phyloP scores from a whole-genome alignment of 2,888 invertebrate species.

The Nebria salina region DNA sequence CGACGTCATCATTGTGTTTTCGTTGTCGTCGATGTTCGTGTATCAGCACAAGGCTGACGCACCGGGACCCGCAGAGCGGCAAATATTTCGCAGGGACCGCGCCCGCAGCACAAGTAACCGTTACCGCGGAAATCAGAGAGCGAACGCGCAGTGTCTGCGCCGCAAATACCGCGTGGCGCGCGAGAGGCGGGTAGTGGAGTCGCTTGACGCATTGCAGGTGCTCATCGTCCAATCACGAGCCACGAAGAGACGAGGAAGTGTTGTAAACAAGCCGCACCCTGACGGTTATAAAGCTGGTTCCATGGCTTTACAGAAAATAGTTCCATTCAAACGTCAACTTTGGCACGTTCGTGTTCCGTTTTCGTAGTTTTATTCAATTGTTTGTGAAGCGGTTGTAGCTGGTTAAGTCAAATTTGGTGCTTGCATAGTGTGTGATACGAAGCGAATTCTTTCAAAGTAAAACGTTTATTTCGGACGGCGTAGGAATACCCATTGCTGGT shows the following conservation, averaged over 20 bases:
- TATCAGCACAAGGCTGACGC: conserved; percentile 47
- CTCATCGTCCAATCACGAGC: conserved; percentile 80
- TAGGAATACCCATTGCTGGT: conserved; percentile 62
- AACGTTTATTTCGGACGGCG: conserved; percentile 55
- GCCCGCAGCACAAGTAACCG: conserved; percentile 49
- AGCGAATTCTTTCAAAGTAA: not conserved
- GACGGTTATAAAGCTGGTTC: conserved; percentile 73
- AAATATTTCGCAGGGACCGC: conserved; percentile 52
- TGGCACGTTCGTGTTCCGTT: conserved; percentile 56
- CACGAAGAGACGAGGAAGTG: conserved; percentile 68
- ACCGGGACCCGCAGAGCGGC: conserved; percentile 54
- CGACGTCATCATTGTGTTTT: conserved; percentile 28
- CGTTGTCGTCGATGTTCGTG: conserved; percentile 19
- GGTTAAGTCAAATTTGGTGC: not conserved
- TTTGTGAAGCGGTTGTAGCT: not conserved
- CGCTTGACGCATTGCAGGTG: conserved; percentile 88
- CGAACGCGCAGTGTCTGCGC: conserved; percentile 52
- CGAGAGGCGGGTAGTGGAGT: conserved; percentile 57
- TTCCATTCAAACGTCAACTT: conserved; percentile 65
- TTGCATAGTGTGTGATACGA: not conserved
- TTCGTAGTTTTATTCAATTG: not conserved
- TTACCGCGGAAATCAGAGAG: conserved; percentile 51
- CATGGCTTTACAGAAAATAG: conserved; percentile 71
- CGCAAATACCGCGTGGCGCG: conserved; percentile 53
- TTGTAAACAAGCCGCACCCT: conserved; percentile 80